These are phyloP conservation scores for Drosophila santomea DNA, from an alignment of 1,140 invertebrate species.

Conservation along the genomic window DNA sequence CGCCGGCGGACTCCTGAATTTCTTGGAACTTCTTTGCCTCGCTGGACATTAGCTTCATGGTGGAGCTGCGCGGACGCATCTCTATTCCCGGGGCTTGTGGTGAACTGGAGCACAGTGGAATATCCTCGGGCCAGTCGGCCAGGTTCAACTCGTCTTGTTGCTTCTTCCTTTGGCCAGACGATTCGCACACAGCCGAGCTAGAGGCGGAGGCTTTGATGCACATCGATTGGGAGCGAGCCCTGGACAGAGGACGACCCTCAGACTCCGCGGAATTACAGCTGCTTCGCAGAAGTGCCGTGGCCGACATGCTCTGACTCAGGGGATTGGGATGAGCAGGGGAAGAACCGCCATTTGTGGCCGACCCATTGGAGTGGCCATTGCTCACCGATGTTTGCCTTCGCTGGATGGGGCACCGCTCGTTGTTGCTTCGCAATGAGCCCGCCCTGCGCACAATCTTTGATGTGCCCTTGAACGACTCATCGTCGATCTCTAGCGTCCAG, in stretches of 20 bases:
- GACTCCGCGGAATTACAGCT: constrained; percentile 46
- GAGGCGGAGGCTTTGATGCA: constrained; percentile 47
- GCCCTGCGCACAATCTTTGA: constrained; percentile 87
- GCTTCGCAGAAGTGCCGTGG: constrained; percentile 78
- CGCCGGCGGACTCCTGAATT: constrained; percentile 88
- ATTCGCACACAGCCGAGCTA: constrained; percentile 11
- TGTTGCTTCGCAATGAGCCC: constrained; percentile 85
- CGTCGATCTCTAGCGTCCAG: constrained; percentile 91
- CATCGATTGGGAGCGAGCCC: constrained; percentile 77
- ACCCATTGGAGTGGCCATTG: constrained; percentile 52
- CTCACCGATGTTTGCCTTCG: constrained; percentile 83
- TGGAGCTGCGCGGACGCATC: constrained; percentile 63
- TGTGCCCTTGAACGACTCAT: constrained; percentile 88
- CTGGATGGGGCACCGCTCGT: constrained; percentile 77
- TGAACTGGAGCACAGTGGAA: constrained; percentile 63
- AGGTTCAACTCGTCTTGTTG: constrained; percentile 15
- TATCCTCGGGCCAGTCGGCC: constrained; percentile 47
- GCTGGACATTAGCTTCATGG: constrained; percentile 72
- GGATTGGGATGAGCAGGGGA: constrained; percentile 77
- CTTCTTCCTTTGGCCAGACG: neutral
- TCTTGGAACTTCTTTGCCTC: constrained; percentile 85
- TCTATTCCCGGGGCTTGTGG: constrained; percentile 40
- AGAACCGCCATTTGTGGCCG: constrained; percentile 38
- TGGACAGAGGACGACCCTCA: constrained; percentile 47
- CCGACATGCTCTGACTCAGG: constrained; percentile 86